These are phyloP conservation scores for Ferdinandea cuprea DNA, from an alignment of 2,888 invertebrate genomes.

Conservation along the genomic window DNA sequence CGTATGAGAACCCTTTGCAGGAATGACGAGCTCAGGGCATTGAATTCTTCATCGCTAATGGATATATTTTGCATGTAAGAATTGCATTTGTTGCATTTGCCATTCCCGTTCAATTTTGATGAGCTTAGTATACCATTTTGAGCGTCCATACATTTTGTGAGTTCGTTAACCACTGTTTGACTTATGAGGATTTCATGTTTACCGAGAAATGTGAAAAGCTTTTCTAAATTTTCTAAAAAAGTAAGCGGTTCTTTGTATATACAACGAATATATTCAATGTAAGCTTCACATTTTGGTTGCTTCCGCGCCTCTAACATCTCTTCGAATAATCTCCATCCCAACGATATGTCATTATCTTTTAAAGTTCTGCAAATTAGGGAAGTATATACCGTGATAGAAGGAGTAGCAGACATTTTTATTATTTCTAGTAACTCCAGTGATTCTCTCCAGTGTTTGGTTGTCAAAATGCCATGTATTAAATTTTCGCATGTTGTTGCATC, in stretches of 20 bases:
- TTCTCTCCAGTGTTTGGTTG: conserved; percentile 87
- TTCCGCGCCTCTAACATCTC: conserved; percentile 84
- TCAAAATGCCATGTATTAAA: conserved; percentile 86
- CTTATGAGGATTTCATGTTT: conserved; percentile 83
- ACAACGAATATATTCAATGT: conserved; percentile 84
- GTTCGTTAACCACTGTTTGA: conserved; percentile 79
- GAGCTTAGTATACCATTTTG: background rate
- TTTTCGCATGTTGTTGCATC: conserved; percentile 86
- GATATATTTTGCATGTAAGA: conserved; percentile 84
- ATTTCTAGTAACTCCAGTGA: conserved; percentile 86
- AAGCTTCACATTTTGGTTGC: conserved; percentile 84
- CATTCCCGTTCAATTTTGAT: conserved; percentile 83
- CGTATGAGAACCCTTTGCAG: conserved; percentile 88
- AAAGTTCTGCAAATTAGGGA: conserved; percentile 86
- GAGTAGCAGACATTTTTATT: conserved; percentile 84
- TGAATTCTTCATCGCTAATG: conserved; percentile 86
- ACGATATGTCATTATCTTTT: conserved; percentile 78
- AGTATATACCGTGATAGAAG: conserved; percentile 84
- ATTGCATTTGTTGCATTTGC: conserved; percentile 86
- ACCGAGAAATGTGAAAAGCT: conserved; percentile 85
- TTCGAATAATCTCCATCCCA: conserved; percentile 86
- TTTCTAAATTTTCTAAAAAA: conserved; percentile 84
- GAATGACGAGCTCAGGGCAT: conserved; percentile 85
- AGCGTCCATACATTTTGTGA: conserved; percentile 76
- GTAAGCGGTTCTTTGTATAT: conserved; percentile 81